phyloP scores from a whole-genome alignment of 2,888 invertebrate genomes.

The Rhopalosiphum nymphaeae region DNA sequence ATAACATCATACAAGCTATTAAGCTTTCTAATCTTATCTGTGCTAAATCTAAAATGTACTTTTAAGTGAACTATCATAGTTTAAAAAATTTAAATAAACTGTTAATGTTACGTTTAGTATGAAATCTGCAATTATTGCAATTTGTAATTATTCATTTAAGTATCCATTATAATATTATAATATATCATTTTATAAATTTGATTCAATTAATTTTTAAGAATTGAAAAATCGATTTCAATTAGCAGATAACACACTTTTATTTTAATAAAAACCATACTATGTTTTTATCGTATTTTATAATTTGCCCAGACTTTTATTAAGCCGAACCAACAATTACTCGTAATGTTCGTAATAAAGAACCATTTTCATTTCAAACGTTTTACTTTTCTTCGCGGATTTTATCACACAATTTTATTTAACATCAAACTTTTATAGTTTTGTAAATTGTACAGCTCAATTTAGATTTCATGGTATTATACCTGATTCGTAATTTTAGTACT shows the following conservation, averaged over 20 bases:
- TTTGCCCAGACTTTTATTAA: background rate
- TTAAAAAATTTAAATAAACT: no score
- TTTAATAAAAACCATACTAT: background rate
- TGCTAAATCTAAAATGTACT: no score
- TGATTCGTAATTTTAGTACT: conserved; percentile 8
- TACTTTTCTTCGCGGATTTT: conserved; percentile 6
- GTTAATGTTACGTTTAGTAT: no score
- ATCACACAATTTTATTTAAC: background rate
- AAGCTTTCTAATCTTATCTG: no score
- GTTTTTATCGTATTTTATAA: background rate
- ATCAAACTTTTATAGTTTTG: conserved; percentile 9
- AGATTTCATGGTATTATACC: conserved; percentile 9
- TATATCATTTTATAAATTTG: background rate
- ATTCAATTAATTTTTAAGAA: background rate
- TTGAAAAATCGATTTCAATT: background rate
- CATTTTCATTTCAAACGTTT: background rate
- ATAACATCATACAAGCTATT: no score
- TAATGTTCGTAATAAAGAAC: background rate
- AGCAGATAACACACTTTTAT: background rate
- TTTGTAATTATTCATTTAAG: no score
- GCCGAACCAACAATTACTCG: background rate
- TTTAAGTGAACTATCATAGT: no score
- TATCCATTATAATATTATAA: background rate
- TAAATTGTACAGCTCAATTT: background rate
- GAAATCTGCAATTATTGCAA: no score